Percentiles rank a stretch among this genome's conserved stretches.
These are phyloP conservation scores for Neolamprologus sp. DNA, from an alignment of 2,113 vertebrate genomes.

Conservation along the genomic window DNA sequence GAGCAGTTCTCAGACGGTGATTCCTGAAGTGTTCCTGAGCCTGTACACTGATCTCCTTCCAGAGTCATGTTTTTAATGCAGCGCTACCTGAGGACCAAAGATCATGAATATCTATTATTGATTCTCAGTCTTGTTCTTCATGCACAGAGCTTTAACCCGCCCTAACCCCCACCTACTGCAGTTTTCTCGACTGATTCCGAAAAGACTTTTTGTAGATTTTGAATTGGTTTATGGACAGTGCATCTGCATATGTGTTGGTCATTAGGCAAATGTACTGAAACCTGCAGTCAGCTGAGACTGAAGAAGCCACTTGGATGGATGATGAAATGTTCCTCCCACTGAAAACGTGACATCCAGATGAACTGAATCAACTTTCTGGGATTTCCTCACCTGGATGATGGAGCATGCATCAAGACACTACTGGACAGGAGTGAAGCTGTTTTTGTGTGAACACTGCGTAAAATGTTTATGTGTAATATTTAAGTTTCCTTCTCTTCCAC, in stretches of 20 bases:
- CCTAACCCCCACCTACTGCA: neutral
- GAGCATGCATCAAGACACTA: neutral
- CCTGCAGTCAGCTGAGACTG: neutral
- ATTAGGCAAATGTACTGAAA: neutral
- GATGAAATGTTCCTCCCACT: neutral
- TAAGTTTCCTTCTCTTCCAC: neutral
- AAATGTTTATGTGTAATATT: neutral
- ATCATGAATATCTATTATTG: neutral
- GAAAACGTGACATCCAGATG: neutral
- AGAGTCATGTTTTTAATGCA: neutral
- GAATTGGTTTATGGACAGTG: neutral
- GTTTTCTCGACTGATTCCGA: neutral
- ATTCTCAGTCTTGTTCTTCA: neutral
- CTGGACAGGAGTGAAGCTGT: neutral
- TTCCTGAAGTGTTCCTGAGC: neutral
- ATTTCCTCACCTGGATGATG: neutral
- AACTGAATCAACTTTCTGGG: neutral
- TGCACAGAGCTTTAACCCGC: neutral
- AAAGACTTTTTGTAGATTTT: neutral
- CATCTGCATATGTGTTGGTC: neutral
- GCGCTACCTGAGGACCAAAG: neutral
- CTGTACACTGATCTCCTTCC: neutral
- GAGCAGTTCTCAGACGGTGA: neutral
- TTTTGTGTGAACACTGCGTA: neutral
- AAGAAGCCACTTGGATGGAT: neutral